phyloP scores from a whole-genome alignment of 2,797 vertebrate species.

The Cyclura pinguis region DNA sequence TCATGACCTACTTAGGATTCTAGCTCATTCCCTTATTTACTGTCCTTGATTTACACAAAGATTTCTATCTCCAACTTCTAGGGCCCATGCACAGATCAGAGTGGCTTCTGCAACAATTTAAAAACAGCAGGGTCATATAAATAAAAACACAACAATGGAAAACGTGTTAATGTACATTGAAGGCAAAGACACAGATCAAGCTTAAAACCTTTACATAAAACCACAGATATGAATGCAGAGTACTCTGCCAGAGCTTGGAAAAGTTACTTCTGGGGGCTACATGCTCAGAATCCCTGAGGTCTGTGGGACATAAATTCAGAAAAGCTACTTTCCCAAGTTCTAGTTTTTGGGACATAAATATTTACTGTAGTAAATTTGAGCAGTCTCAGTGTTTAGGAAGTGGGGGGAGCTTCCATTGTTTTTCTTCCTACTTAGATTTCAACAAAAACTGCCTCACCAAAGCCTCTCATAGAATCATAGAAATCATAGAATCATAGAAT shows the following conservation, averaged over 20 bases:
- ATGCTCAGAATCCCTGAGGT: background rate
- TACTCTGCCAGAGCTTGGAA: background rate
- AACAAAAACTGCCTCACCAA: too few relatives aligned
- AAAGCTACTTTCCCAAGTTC: background rate
- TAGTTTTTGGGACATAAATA: too few relatives aligned
- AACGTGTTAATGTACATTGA: background rate
- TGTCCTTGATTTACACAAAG: too few relatives aligned
- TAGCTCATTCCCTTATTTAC: background rate
- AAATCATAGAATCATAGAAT: too few relatives aligned
- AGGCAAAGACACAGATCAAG: background rate
- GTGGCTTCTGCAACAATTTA: background rate
- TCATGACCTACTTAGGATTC: background rate
- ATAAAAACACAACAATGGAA: background rate
- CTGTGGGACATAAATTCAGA: background rate
- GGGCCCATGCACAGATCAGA: background rate
- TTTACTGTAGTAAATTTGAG: too few relatives aligned
- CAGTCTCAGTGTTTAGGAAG: too few relatives aligned
- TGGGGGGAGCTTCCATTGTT: too few relatives aligned
- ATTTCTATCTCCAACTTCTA: background rate
- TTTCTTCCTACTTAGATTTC: too few relatives aligned
- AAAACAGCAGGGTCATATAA: background rate
- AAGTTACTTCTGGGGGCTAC: background rate
- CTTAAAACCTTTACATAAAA: background rate
- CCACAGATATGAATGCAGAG: background rate
- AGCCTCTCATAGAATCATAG: too few relatives aligned